Evolutionary conservation across 2,888 invertebrate genomes (phyloP), one percentile per base, ranked within the genome.

Genomic region (Amiota mariae): DNA sequence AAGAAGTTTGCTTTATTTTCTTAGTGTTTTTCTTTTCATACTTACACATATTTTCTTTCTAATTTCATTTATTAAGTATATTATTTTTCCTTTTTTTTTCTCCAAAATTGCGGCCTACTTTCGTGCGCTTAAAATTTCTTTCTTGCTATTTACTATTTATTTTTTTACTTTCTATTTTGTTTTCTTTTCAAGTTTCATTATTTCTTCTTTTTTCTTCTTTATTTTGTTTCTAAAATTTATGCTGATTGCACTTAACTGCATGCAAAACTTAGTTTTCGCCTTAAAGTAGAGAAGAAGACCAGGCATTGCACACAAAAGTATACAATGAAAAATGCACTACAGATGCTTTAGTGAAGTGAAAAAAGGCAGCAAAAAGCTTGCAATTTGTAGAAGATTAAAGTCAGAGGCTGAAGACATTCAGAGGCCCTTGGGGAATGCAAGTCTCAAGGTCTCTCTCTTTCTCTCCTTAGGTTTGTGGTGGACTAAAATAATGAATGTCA

Each of bases 171-270:
- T 51, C 6, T 24, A 24, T 13, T 51, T 51, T 67, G 11, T 68
- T 54, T 20, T 20, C 18, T 20, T 1, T 46, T 1, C 13, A 46
- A 11, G 2, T n/a, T 18, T 51, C 10, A 18, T 68, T 49, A 24
- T 13, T 48, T 54, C 54, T 63, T n/a, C n/a, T n/a, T n/a, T n/a
- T n/a, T n/a, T n/a, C n/a, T 64, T 64, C 57, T 57, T 72, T 67
- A 67, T 47, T 36, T 73, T 72, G 79, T 81, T 82, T 79, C 78
- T 82, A 78, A 83, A 87, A 85, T 85, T 85, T 87, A 87, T 86
- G 87, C 83, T 86, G 87, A 85, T 87, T 87, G 82, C 84, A 82
- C 86, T 83, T 83, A 81, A 81, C 80, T 78, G 77, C 59, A 51
- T 71, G 48, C 61, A 61, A 51, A 59, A 51, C 59, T 71, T 18